These are phyloP conservation scores for Phaedon cochleariae DNA, from an alignment of 2,888 invertebrate genomes.

Conservation along the genomic window DNA sequence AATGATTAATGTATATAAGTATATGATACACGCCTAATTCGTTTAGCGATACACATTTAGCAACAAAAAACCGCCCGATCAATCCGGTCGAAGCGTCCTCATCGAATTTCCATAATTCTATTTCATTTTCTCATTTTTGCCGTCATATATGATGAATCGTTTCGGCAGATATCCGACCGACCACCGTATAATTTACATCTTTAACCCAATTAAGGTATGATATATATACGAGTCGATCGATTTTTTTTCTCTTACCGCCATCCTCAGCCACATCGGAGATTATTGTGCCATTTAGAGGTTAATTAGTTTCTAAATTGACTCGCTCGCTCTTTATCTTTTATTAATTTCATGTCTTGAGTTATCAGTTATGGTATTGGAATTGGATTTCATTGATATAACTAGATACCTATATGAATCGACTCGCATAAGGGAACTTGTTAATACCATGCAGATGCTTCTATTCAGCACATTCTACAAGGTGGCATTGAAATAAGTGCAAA, in stretches of 20 bases:
- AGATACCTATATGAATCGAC: neutral
- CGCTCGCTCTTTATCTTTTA: constrained; percentile 40
- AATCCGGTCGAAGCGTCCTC: constrained; percentile 22
- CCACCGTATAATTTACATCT: constrained; percentile 50
- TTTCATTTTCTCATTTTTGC: constrained; percentile 33
- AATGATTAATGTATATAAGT: constrained; percentile 22
- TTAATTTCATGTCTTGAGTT: constrained; percentile 37
- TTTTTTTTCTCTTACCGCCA: constrained; percentile 29
- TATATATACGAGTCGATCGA: constrained; percentile 28
- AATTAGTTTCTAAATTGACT: constrained; percentile 45
- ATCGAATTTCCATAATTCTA: constrained; percentile 41
- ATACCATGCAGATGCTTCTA: too few relatives aligned
- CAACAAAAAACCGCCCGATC: constrained; percentile 26
- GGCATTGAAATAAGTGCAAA: too few relatives aligned
- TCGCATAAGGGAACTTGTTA: too few relatives aligned
- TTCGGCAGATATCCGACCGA: constrained; percentile 35
- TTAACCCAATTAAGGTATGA: constrained; percentile 48
- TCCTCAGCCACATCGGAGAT: constrained; percentile 30
- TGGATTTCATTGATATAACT: constrained; percentile 7
- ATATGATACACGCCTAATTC: constrained; percentile 22
- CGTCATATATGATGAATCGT: constrained; percentile 44
- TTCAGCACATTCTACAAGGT: too few relatives aligned
- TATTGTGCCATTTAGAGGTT: constrained; percentile 44
- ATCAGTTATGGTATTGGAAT: constrained; percentile 27
- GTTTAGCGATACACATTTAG: constrained; percentile 25